These are phyloP conservation scores for Cercopithecus mona DNA, from an alignment of 2,113 vertebrate species.

Conservation along the genomic window DNA sequence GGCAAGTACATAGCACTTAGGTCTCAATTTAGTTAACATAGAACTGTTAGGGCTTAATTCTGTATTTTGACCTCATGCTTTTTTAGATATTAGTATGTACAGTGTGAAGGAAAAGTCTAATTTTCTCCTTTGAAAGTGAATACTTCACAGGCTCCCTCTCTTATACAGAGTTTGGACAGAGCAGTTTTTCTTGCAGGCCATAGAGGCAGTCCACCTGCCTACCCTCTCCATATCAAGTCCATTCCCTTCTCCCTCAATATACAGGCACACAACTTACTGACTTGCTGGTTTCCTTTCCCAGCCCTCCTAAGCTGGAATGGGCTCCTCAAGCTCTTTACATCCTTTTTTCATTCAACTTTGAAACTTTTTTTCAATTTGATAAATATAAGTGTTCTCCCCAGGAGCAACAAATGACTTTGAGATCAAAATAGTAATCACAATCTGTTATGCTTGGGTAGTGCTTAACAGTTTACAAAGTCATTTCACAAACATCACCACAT, in stretches of 20 bases:
- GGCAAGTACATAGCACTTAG: not conserved
- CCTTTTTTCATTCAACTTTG: not conserved
- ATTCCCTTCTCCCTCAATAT: not conserved
- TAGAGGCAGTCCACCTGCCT: not conserved
- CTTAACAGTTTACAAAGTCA: not conserved
- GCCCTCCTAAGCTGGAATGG: not conserved
- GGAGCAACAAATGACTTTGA: not conserved
- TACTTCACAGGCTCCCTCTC: not conserved
- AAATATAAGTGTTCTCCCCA: not conserved
- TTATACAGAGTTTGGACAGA: not conserved
- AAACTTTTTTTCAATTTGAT: not conserved
- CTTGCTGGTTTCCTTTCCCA: not conserved
- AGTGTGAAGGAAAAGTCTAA: not conserved
- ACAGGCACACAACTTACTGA: not conserved
- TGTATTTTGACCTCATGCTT: not conserved
- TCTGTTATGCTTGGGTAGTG: not conserved
- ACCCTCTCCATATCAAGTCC: rapidly evolving
- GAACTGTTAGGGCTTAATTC: not conserved
- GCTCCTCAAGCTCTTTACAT: not conserved
- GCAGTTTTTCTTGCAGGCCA: not conserved
- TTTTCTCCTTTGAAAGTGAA: not conserved
- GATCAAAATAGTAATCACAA: not conserved
- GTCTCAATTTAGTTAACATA: slow-evolving; percentile 11
- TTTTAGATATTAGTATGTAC: not conserved
- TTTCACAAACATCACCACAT: not conserved